A percentile compares a stretch with the other conserved stretches of the same genome.
These are phyloP conservation scores for Andrena trimmerana DNA, from an alignment of 2,888 invertebrate species.

Conservation along the genomic window DNA sequence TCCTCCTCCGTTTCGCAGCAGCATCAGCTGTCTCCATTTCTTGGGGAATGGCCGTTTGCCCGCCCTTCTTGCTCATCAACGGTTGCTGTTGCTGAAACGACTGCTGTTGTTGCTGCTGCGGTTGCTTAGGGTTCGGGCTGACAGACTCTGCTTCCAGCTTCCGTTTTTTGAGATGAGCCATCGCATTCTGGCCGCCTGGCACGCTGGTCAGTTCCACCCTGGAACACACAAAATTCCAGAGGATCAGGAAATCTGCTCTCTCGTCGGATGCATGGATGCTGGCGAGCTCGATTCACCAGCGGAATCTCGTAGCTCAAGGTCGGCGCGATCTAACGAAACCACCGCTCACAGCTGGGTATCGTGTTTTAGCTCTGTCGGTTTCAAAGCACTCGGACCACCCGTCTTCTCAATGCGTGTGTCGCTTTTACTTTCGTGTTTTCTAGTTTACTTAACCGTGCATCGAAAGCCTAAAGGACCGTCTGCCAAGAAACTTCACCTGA, in stretches of 20 bases:
- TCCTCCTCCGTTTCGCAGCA: conserved; percentile 85
- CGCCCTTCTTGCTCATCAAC: conserved; percentile 80
- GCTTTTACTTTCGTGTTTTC: conserved; percentile 24
- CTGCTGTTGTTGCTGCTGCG: conserved; percentile 67
- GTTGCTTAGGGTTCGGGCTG: conserved; percentile 79
- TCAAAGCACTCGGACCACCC: conserved; percentile 53
- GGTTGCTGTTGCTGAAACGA: conserved; percentile 55
- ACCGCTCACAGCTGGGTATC: conserved; percentile 47
- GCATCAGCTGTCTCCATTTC: conserved; percentile 86
- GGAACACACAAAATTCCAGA: conserved; percentile 85
- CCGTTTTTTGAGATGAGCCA: conserved; percentile 90
- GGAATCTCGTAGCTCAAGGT: conserved; percentile 60
- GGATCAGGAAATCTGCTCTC: conserved; percentile 75
- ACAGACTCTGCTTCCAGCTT: conserved; percentile 88
- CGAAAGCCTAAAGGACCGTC: conserved; percentile 55
- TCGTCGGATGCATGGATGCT: conserved; percentile 64
- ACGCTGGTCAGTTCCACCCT: conserved; percentile 86
- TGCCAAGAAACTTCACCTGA: conserved; percentile 70
- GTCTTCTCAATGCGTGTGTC: conserved; percentile 39
- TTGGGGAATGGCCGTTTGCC: conserved; percentile 84
- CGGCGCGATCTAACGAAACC: conserved; percentile 61
- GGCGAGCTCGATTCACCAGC: conserved; percentile 65
- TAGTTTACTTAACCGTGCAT: conserved; percentile 55
- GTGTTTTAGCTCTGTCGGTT: conserved; percentile 49
- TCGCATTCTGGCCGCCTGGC: conserved; percentile 87